phyloP scores from a whole-genome alignment of 2,888 invertebrate genomes.

The Lithophane semibrunnea region DNA sequence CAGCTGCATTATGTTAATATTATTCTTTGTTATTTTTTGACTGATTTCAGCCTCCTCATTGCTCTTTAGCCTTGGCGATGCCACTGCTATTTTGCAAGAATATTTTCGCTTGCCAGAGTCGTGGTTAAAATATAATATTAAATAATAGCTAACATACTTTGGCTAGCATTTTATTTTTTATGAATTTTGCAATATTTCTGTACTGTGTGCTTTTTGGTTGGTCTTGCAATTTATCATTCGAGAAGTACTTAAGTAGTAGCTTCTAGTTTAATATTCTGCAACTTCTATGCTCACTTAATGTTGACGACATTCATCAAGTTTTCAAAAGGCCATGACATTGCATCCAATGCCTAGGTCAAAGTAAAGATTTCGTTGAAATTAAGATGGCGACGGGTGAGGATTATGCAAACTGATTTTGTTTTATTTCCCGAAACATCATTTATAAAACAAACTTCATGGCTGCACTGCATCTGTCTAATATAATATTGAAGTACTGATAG shows the following conservation, averaged over 20 bases:
- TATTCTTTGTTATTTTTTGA: conserved; percentile 44
- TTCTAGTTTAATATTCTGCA: conserved; percentile 7
- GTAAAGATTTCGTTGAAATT: conserved; percentile 34
- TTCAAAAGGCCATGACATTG: conserved; percentile 42
- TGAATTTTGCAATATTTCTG: conserved; percentile 41
- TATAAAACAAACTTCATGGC: conserved; percentile 7
- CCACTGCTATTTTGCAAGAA: conserved; percentile 59
- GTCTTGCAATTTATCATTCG: conserved; percentile 17
- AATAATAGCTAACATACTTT: conserved; percentile 49
- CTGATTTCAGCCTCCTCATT: conserved; percentile 47
- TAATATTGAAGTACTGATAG: neutral
- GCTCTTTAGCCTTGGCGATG: conserved; percentile 63
- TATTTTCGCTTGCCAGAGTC: conserved; percentile 55
- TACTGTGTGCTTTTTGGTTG: conserved; percentile 23
- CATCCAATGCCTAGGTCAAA: conserved; percentile 46
- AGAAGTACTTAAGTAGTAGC: neutral
- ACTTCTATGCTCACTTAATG: neutral
- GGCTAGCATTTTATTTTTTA: conserved; percentile 34
- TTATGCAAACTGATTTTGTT: conserved; percentile 12
- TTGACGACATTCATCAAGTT: conserved; percentile 8
- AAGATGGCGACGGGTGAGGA: conserved; percentile 17
- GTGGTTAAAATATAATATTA: conserved; percentile 50
- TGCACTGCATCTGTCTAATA: neutral
- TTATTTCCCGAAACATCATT: conserved; percentile 3
- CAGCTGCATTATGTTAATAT: conserved; percentile 37